Evolutionary conservation across 2,888 invertebrate genomes (phyloP).

Genomic region (Muschampia plurimacula): DNA sequence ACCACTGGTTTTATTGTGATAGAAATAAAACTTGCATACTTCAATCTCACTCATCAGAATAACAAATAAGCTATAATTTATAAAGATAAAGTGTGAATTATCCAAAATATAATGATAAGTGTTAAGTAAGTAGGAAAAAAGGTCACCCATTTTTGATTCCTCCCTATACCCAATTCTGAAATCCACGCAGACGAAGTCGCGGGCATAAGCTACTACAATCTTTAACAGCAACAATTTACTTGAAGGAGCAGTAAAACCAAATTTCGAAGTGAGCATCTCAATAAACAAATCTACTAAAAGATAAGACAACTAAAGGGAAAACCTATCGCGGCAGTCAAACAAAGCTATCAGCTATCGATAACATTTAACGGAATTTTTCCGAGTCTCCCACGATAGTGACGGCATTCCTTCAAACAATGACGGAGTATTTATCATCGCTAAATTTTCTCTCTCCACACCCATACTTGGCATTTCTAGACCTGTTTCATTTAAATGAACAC

Average conservation of each 20-base stretch:
- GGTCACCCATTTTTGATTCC: no score
- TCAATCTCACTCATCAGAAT: no score
- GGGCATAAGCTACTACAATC: no score
- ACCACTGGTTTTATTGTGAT: no score
- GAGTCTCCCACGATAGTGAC: conserved; percentile 50
- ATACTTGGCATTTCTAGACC: conserved; percentile 27
- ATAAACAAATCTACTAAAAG: conserved; percentile 35
- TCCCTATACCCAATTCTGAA: no score
- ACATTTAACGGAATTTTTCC: conserved; percentile 42
- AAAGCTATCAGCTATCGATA: conserved; percentile 49
- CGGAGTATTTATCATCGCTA: conserved; percentile 34
- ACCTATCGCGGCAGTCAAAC: conserved; percentile 49
- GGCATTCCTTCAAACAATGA: conserved; percentile 39
- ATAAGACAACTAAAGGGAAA: conserved; percentile 46
- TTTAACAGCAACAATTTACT: not conserved
- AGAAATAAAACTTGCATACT: no score
- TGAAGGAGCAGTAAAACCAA: conserved; percentile 3
- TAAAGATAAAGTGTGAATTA: no score
- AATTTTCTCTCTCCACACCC: conserved; percentile 40
- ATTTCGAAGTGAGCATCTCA: conserved; percentile 20
- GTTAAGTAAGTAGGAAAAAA: no score
- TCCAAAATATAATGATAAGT: no score
- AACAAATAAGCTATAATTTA: no score
- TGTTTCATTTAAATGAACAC: conserved; percentile 14
- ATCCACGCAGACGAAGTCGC: no score